Conservation (phyloP, 1,140 invertebrate species). For the Drosophila nebulosa region DNA sequence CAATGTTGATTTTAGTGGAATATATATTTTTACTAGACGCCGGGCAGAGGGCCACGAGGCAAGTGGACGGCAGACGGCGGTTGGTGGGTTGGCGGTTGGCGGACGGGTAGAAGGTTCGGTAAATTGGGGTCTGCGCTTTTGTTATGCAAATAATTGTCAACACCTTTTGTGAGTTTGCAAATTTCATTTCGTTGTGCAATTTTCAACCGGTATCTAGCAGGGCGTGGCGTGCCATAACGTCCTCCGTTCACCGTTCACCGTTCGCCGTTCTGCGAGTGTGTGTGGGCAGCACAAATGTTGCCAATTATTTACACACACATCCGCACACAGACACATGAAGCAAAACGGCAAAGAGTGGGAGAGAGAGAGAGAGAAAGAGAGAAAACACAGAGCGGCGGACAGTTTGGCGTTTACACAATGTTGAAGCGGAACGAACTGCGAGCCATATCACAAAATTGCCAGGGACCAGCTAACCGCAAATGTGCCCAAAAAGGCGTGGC, state of each 20-base stretch:
- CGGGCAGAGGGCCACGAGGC: not conserved
- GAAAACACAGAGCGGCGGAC: not conserved
- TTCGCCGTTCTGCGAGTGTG: constrained; percentile 30
- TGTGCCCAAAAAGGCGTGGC: constrained; percentile 59
- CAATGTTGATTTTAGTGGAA: constrained; percentile 37
- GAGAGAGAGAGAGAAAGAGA: not conserved
- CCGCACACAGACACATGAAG: not conserved
- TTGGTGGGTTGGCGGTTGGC: not conserved
- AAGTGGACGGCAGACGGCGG: not conserved
- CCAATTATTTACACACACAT: constrained; percentile 65
- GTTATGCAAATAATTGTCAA: constrained; percentile 74
- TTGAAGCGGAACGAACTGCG: constrained; percentile 27
- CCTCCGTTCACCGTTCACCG: too few relatives aligned
- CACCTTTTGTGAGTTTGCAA: constrained; percentile 70
- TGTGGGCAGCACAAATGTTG: constrained; percentile 61
- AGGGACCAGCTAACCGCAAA: constrained; percentile 53
- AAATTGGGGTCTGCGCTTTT: constrained; percentile 49
- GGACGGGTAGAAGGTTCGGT: not conserved
- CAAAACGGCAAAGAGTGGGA: too few relatives aligned
- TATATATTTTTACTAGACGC: constrained; percentile 17
- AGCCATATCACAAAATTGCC: constrained; percentile 58
- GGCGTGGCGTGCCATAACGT: constrained; percentile 28
- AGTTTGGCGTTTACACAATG: constrained; percentile 46
- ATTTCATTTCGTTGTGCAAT: constrained; percentile 62
- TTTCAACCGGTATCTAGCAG: constrained; percentile 48